Conservation (phyloP, 2,888 invertebrate species). For the Pyrrhosoma nymphula region DNA sequence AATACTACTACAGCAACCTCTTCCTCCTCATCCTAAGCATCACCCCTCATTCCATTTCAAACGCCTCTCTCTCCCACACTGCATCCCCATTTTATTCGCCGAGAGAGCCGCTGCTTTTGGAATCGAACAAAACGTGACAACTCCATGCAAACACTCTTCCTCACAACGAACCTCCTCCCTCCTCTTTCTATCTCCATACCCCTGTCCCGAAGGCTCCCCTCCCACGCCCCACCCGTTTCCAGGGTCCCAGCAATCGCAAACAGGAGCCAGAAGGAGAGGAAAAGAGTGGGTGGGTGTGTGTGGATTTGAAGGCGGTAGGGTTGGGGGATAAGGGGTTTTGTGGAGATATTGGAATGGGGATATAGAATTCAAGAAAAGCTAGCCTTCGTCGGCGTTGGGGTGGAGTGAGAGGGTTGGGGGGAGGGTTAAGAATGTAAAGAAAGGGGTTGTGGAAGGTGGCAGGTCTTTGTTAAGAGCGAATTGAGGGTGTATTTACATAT, state of each 20-base stretch:
- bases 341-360: neutral
- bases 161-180: neutral
- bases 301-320: slow-evolving; percentile 16
- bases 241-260: slow-evolving; percentile 25
- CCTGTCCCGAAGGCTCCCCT: neutral
- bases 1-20: neutral
- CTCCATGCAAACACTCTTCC: slow-evolving; percentile 58
- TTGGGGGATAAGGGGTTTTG: neutral
- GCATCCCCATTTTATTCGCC: no score
- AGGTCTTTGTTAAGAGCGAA: neutral
- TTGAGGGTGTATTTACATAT: neutral
- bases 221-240: neutral
- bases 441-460: neutral
- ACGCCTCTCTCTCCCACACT: neutral
- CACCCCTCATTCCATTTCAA: neutral
- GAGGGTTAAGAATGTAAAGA: neutral
- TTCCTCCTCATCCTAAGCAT: no score
- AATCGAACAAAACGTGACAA: slow-evolving; percentile 61
- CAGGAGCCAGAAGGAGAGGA: neutral
- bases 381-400: neutral
- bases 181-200: neutral
- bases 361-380: neutral
- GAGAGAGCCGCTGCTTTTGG: neutral
- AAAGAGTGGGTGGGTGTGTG: neutral
- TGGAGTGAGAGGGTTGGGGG: neutral